Evolutionary conservation across 2,888 invertebrate species (phyloP).

Genomic region (Tiliacea aurago): DNA sequence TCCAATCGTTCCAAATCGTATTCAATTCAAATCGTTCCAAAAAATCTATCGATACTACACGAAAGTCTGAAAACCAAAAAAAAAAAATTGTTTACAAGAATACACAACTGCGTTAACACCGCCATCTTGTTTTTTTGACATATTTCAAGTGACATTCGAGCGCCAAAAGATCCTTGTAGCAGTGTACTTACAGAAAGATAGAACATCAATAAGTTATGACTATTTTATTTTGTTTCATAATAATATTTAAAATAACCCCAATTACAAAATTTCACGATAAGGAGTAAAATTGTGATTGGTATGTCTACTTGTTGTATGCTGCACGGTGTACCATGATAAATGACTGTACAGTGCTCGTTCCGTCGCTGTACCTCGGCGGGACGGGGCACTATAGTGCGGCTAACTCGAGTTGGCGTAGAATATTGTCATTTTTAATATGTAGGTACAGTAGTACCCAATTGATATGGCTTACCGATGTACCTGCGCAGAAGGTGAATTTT

Average conservation of each 20-base stretch:
- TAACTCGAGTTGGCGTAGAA: constrained; percentile 29
- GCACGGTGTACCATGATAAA: constrained; percentile 71
- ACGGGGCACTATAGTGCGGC: constrained; percentile 33
- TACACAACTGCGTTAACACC: too few species aligned
- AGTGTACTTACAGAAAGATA: neutral
- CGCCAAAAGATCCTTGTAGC: neutral
- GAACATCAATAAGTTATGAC: neutral
- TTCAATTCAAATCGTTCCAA: neutral
- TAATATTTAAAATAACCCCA: neutral
- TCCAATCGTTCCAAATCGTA: neutral
- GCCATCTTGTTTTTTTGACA: neutral
- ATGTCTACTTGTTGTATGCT: constrained; percentile 57
- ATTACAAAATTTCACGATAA: constrained; percentile 9
- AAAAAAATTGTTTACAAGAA: too few species aligned
- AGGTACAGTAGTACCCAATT: too few species aligned
- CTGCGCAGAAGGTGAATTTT: too few species aligned
- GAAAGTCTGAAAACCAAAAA: neutral
- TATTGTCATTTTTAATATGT: neutral
- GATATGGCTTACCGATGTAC: too few species aligned
- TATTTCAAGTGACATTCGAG: neutral
- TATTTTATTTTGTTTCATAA: neutral
- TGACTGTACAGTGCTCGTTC: constrained; percentile 53
- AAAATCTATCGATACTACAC: neutral
- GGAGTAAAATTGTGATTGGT: constrained; percentile 70
- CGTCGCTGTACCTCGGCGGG: constrained; percentile 57